phyloP scores from a whole-genome alignment of 2,888 invertebrate genomes.

The Allygus modestus region DNA sequence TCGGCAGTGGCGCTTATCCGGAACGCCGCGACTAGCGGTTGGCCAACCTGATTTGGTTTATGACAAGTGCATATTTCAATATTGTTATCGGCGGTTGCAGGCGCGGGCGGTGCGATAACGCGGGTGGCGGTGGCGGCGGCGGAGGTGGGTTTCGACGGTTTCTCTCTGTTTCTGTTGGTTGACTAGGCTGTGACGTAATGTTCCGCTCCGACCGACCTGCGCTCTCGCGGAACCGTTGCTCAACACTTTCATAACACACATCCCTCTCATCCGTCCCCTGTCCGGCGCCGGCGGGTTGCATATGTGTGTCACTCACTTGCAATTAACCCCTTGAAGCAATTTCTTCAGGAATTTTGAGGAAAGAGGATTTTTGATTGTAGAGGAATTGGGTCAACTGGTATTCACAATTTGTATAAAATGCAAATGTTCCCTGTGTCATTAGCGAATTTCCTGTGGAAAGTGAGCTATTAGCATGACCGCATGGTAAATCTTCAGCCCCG shows the following conservation, averaged over 20 bases:
- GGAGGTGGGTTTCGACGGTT: slow-evolving; percentile 35
- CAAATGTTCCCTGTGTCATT: too few species aligned
- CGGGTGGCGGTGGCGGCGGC: not conserved
- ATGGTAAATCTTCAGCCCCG: too few species aligned
- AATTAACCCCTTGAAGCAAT: not conserved
- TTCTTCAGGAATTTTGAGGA: too few species aligned
- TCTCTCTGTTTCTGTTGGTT: slow-evolving; percentile 47
- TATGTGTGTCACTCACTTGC: slow-evolving; percentile 1
- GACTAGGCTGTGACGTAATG: slow-evolving; percentile 35
- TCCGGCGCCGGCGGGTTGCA: not conserved
- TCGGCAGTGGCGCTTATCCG: not conserved
- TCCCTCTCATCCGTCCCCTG: slow-evolving; percentile 36
- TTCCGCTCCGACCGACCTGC: slow-evolving; percentile 44
- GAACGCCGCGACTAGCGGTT: slow-evolving; percentile 2
- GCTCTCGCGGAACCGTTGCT: slow-evolving; percentile 26
- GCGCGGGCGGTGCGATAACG: slow-evolving; percentile 1
- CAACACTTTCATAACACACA: slow-evolving; percentile 37
- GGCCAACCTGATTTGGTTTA: slow-evolving; percentile 32
- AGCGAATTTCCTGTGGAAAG: too few species aligned
- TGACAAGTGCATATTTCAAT: slow-evolving; percentile 45
- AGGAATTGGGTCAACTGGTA: too few species aligned
- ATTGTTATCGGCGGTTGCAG: slow-evolving; percentile 25
- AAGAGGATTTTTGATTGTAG: too few species aligned
- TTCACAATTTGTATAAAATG: too few species aligned
- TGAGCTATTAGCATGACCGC: too few species aligned